Percentiles rank a stretch among this genome's conserved stretches.
Conservation (phyloP, 64 coral and sea anemone genomes). For the Montipora capricornis region DNA sequence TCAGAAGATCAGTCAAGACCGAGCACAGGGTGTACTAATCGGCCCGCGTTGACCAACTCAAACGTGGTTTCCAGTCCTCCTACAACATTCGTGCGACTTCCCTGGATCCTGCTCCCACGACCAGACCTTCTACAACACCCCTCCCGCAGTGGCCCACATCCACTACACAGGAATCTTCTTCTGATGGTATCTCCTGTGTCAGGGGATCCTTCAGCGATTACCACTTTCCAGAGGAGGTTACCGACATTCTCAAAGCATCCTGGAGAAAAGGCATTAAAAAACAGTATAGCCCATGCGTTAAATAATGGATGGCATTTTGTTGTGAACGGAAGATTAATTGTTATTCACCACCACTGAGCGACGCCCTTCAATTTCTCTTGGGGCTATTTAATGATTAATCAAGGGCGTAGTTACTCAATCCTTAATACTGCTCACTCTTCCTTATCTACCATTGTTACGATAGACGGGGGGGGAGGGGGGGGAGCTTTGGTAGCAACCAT, state of each 20-base stretch:
- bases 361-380: no score
- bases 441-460: constrained; percentile 2
- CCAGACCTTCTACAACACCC: no score
- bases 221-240: no score
- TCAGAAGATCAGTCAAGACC: no score
- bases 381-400: not conserved
- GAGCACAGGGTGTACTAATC: no score
- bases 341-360: no score
- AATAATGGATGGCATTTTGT: constrained; percentile 50
- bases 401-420: constrained; percentile 35
- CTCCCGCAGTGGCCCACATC: no score
- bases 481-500: not conserved
- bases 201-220: no score
- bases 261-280: no score
- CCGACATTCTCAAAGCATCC: not conserved
- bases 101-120: not conserved
- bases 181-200: constrained; percentile 51
- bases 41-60: no score
- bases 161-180: not conserved
- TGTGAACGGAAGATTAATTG: constrained; percentile 33
- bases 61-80: no score
- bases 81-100: constrained; percentile 12
- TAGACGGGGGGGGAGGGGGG: not conserved
- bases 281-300: not conserved
- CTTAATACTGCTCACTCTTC: constrained; percentile 35